These are phyloP conservation scores for Lydus trimaculatus DNA, from an alignment of 2,888 invertebrate genomes.

Conservation along the genomic window DNA sequence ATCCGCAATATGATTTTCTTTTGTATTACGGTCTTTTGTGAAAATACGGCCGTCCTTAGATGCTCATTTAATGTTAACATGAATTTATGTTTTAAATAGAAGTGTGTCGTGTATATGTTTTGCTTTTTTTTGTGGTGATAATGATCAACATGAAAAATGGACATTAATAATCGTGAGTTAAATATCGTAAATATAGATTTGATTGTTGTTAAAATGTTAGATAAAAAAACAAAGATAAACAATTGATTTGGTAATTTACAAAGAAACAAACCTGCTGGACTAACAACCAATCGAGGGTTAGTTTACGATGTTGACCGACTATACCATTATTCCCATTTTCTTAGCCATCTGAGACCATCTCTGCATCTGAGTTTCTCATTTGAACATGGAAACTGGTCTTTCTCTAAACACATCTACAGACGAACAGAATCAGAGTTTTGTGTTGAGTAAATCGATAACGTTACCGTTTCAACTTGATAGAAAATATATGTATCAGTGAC, in stretches of 20 bases:
- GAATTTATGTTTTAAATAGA: constrained; percentile 1
- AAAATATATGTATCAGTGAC: constrained; percentile 41
- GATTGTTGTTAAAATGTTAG: background rate
- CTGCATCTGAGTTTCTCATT: constrained; percentile 35
- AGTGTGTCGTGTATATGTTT: background rate
- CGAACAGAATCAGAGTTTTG: background rate
- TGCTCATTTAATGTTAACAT: background rate
- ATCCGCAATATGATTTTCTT: constrained; percentile 4
- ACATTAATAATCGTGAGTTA: background rate
- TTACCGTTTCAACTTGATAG: constrained; percentile 39
- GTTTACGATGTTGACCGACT: constrained; percentile 44
- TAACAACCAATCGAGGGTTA: constrained; percentile 40
- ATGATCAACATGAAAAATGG: background rate
- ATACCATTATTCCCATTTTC: constrained; percentile 41
- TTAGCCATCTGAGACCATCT: constrained; percentile 40
- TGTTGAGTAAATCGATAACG: constrained; percentile 36
- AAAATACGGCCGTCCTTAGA: background rate
- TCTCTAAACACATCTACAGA: background rate
- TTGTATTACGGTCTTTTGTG: background rate
- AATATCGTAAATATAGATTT: background rate
- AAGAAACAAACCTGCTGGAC: constrained; percentile 36
- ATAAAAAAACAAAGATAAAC: constrained; percentile 14
- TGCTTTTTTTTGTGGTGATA: background rate
- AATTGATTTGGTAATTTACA: constrained; percentile 27
- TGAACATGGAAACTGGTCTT: background rate